A percentile compares a stretch with the other conserved stretches of the same genome.
Conservation (phyloP, 1,140 invertebrate species). For the Drosophila parabipectinata region DNA sequence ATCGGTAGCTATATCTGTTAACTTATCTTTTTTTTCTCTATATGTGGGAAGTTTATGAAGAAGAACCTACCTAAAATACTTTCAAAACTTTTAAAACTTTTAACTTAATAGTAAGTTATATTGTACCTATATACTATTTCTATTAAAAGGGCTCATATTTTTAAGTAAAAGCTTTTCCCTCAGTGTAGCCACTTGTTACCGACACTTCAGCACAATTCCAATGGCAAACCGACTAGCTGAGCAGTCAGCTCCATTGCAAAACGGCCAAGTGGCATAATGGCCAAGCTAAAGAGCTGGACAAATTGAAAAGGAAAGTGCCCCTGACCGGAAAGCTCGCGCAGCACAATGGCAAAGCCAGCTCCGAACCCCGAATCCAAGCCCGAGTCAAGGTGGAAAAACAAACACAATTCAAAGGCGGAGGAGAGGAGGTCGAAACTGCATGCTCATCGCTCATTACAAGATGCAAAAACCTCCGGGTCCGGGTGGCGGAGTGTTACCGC, state of each 20-base stretch:
- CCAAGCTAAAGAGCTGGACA: slow-evolving; percentile 54
- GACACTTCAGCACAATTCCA: slow-evolving; percentile 40
- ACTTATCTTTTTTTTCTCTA: too few relatives aligned
- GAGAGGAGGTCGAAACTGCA: slow-evolving; percentile 49
- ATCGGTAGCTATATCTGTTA: neutral
- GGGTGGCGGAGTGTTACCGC: slow-evolving; percentile 20
- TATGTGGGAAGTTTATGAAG: too few relatives aligned
- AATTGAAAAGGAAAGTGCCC: slow-evolving; percentile 80
- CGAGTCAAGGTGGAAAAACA: slow-evolving; percentile 10
- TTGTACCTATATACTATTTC: too few relatives aligned
- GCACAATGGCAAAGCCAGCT: slow-evolving; percentile 24
- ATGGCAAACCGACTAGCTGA: slow-evolving; percentile 32
- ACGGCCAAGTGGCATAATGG: slow-evolving; percentile 70
- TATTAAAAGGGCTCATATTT: too few relatives aligned
- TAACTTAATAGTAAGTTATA: too few relatives aligned
- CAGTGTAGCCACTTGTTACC: slow-evolving; percentile 59
- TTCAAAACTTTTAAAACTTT: too few relatives aligned
- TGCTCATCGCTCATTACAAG: slow-evolving; percentile 59
- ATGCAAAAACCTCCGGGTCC: slow-evolving; percentile 20
- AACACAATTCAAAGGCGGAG: neutral
- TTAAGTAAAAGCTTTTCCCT: slow-evolving; percentile 12
- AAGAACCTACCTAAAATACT: too few relatives aligned
- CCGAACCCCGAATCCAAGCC: slow-evolving; percentile 4
- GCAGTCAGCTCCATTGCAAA: slow-evolving; percentile 54
- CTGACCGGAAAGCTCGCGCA: slow-evolving; percentile 67